Percentiles rank a stretch among this genome's conserved stretches.
phyloP scores from a whole-genome alignment of 2,113 vertebrate species.

The Pyrgilauda ruficollis region DNA sequence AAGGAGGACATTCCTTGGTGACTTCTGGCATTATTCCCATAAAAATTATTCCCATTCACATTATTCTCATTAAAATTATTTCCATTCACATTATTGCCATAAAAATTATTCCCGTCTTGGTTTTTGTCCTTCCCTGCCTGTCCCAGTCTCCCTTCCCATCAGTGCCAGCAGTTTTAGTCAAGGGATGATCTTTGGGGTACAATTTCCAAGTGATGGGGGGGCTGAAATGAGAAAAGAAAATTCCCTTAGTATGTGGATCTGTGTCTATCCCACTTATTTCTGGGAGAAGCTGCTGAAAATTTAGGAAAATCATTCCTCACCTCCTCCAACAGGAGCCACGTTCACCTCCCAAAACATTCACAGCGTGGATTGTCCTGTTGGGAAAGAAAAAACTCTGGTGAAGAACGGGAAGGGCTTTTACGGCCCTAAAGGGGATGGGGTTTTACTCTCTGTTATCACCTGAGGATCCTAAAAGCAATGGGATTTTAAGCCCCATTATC shows the following conservation, averaged over 20 bases:
- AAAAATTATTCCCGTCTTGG: no score
- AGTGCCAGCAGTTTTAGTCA: not conserved
- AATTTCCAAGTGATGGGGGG: not conserved
- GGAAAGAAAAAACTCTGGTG: not conserved
- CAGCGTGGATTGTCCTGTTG: not conserved
- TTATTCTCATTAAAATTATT: no score
- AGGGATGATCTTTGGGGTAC: not conserved
- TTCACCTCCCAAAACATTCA: not conserved
- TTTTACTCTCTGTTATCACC: not conserved
- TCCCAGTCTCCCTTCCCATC: not conserved
- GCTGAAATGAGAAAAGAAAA: not conserved
- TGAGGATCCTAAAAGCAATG: not conserved
- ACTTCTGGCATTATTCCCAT: not conserved
- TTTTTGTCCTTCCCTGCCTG: not conserved
- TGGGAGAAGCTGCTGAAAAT: not conserved
- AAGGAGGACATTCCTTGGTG: not conserved
- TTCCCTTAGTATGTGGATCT: accelerated
- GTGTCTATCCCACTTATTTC: not conserved
- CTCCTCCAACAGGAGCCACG: not conserved
- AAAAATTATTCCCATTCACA: no score
- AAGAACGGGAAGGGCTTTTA: accelerated
- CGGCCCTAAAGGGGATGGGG: not conserved
- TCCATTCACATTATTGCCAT: no score
- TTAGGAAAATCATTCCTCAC: not conserved
- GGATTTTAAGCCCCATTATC: not conserved